Evolutionary conservation across 2,113 vertebrate genomes (phyloP), one percentile per base, ranked within the genome.

Genomic region (Oreocharis arfaki): DNA sequence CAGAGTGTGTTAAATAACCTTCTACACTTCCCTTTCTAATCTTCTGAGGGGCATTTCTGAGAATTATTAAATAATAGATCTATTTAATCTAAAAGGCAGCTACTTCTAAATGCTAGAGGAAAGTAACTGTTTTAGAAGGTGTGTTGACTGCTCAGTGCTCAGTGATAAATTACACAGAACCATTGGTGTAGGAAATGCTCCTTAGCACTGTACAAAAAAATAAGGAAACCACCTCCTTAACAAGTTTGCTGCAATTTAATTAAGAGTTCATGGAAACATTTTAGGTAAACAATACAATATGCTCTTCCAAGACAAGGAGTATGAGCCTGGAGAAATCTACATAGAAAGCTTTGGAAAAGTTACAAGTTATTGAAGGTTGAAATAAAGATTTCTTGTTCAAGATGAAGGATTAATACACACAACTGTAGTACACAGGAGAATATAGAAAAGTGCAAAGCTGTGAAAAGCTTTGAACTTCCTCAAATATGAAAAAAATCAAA

Each of bases 1-100:
- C 70, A 91, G 20, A 65, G 35, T 86, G 81, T 63, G 71, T 91
- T 86, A 89, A 95, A 88, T 88, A 96, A 91, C 91, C 53, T 94
- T 84, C 63, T 82, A 50, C 46, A 68, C 41, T 91, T 95, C 28
- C 35, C 70, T 81, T 80, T 37, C 63, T 86, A 90, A 90, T 95
- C 79, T 96, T 91, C 68, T 93, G 75, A 94, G 56, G 41, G 56
- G 10, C 30, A 82, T 90, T 94, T 90, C 35, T 81, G 68, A 70
- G 70, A 93, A 89, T 67, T 95, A 77, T 92, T 94, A 91, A 87
- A 84, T 64, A 94, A 84, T 46, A 81, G 59, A 71, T 94, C 65
- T 91, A 55, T 67, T 85, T 93, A 86, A 90, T 82, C 49, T 82
- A 85, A 89, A 82, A 90, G 75, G 22, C 44, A 89, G 37, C 78